A percentile compares a stretch with the other conserved stretches of the same genome.
Evolutionary conservation across 2,797 vertebrate genomes (phyloP).

Genomic region (Crossoptilon crossoptilon): DNA sequence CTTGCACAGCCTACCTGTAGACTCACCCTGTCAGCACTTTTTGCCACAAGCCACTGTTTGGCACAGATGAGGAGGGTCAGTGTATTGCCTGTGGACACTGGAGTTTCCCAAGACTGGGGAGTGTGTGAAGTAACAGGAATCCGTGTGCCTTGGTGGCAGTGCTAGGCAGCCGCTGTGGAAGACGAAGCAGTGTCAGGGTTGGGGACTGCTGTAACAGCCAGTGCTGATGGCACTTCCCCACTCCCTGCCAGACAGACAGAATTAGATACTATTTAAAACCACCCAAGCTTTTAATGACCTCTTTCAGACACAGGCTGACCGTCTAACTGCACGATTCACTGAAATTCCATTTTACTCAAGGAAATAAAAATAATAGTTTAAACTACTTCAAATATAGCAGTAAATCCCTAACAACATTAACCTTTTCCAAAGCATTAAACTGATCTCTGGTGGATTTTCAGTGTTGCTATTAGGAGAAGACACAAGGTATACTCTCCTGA

Average conservation of each 20-base stretch:
- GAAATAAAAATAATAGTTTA: slow-evolving; percentile 68
- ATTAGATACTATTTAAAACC: slow-evolving; percentile 9
- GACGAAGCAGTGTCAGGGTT: background rate
- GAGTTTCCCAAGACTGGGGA: background rate
- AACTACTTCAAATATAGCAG: slow-evolving; percentile 42
- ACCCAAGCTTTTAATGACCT: slow-evolving; percentile 22
- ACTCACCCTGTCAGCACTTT: background rate
- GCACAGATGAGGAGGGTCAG: background rate
- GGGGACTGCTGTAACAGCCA: background rate
- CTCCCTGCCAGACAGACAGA: background rate
- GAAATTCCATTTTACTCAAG: slow-evolving; percentile 23
- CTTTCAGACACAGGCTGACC: slow-evolving; percentile 44
- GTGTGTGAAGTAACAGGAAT: too few relatives aligned
- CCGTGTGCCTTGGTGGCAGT: background rate
- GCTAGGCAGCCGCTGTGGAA: background rate
- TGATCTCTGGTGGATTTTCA: slow-evolving; percentile 29
- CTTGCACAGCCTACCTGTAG: background rate
- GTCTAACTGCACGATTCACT: slow-evolving; percentile 15
- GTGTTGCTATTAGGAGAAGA: slow-evolving; percentile 11
- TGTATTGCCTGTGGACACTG: background rate
- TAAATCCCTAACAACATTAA: slow-evolving; percentile 60
- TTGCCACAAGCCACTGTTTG: background rate
- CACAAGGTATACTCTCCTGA: background rate
- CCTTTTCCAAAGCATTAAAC: slow-evolving; percentile 59
- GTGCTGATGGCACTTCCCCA: background rate